Evolutionary conservation across 2,797 vertebrate species (phyloP).

Genomic region (Simalia tracyae): DNA sequence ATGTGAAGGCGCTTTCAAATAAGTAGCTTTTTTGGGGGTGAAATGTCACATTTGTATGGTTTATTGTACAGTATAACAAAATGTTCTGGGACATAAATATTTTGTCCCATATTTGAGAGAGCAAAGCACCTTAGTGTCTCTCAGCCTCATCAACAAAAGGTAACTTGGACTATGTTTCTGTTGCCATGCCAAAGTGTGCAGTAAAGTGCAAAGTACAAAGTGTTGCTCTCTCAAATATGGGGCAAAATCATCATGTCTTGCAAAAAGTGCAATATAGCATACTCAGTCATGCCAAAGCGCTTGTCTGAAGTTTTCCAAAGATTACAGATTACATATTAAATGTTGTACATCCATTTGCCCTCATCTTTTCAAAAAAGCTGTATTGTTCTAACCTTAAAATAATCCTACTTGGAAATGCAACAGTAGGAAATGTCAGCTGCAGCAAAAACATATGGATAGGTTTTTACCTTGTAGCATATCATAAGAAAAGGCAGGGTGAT

Average conservation of each 20-base stretch:
- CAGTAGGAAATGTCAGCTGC: constrained; percentile 68
- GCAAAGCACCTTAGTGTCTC: not conserved
- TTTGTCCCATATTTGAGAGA: not conserved
- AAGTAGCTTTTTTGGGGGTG: not conserved
- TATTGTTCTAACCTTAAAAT: constrained; percentile 67
- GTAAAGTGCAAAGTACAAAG: not conserved
- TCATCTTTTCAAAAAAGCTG: constrained; percentile 61
- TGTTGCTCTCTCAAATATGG: not conserved
- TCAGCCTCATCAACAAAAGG: not conserved
- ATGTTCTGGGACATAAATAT: not conserved
- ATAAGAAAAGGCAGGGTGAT: constrained; percentile 67
- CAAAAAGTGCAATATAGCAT: not conserved
- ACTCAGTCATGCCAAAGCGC: not conserved
- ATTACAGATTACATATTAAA: not conserved
- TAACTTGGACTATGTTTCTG: not conserved
- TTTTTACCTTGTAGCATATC: constrained; percentile 65
- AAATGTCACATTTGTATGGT: not conserved
- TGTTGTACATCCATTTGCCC: not conserved
- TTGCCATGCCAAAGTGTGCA: not conserved
- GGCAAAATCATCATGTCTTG: not conserved
- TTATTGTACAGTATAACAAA: not conserved
- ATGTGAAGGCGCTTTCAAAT: not conserved
- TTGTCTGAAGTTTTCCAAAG: constrained; percentile 24
- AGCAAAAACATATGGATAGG: constrained; percentile 63
- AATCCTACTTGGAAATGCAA: constrained; percentile 68